These are phyloP conservation scores for Pachypanchax playfairii DNA, from an alignment of 2,113 vertebrate genomes.

Conservation along the genomic window DNA sequence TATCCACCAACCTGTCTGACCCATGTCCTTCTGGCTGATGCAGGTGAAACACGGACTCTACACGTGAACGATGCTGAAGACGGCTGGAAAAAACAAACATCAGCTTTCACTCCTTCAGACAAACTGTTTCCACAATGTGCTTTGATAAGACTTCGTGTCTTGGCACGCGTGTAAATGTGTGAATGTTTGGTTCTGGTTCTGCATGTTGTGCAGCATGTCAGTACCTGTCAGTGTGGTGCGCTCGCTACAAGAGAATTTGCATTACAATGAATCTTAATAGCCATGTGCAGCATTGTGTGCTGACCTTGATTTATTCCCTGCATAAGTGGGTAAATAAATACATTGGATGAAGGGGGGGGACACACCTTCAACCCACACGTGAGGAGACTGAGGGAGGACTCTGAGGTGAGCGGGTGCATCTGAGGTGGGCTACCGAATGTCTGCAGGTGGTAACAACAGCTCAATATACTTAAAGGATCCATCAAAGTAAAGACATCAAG, in stretches of 20 bases:
- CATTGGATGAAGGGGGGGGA: slow-evolving; percentile 24
- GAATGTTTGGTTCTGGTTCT: slow-evolving; percentile 26
- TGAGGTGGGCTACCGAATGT: slow-evolving; percentile 3
- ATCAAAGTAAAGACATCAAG: not conserved
- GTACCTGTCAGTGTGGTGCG: slow-evolving; percentile 72
- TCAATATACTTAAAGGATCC: slow-evolving; percentile 1
- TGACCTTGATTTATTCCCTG: slow-evolving; percentile 81
- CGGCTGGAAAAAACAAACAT: not conserved
- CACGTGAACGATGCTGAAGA: not conserved
- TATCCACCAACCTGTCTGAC: too few relatives aligned
- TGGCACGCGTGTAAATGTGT: slow-evolving; percentile 14
- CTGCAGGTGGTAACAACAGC: not conserved
- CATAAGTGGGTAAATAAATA: slow-evolving; percentile 78
- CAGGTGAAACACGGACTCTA: not conserved
- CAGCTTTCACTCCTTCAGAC: slow-evolving; percentile 22
- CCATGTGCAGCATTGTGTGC: slow-evolving; percentile 62
- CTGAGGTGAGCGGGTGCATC: slow-evolving; percentile 15
- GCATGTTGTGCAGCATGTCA: slow-evolving; percentile 63
- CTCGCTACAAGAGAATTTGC: slow-evolving; percentile 70
- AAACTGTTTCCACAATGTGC: slow-evolving; percentile 34
- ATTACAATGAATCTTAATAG: slow-evolving; percentile 82
- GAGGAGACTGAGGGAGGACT: slow-evolving; percentile 50
- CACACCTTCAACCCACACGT: slow-evolving; percentile 44
- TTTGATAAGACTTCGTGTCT: slow-evolving; percentile 9
- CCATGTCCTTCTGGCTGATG: slow-evolving; percentile 64